Conservation (phyloP, 2,113 vertebrate genomes). For the Gambusia holbrooki region DNA sequence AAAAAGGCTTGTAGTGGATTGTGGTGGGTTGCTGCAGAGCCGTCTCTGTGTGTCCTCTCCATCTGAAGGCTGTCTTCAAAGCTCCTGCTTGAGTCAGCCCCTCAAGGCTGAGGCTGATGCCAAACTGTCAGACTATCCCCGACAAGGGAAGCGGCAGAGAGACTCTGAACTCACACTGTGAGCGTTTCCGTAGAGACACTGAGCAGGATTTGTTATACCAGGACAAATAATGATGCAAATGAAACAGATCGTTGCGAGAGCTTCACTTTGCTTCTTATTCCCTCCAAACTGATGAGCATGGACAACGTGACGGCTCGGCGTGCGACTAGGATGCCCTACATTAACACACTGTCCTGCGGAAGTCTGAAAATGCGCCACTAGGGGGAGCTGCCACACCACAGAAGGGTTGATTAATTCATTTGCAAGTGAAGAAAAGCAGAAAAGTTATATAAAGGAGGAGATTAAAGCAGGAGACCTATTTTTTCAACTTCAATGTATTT, state of each 20-base stretch:
- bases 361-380: constrained; percentile 50
- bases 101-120: constrained; percentile 44
- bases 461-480: constrained; percentile 50
- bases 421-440: constrained; percentile 14
- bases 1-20: constrained; percentile 15
- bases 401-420: constrained; percentile 4
- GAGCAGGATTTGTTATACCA: constrained; percentile 71
- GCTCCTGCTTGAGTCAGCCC: constrained; percentile 29
- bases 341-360: not conserved
- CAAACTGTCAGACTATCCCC: constrained; percentile 42
- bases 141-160: constrained; percentile 32
- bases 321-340: constrained; percentile 3
- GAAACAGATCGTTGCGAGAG: constrained; percentile 31
- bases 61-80: constrained; percentile 53
- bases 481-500: constrained; percentile 50
- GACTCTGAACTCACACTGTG: constrained; percentile 51
- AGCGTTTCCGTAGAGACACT: constrained; percentile 48
- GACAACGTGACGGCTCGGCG: constrained; percentile 1
- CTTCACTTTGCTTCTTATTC: constrained; percentile 46
- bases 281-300: constrained; percentile 17
- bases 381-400: constrained; percentile 64
- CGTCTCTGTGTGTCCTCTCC: constrained; percentile 5
- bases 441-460: constrained; percentile 21
- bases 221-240: constrained; percentile 46
- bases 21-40: constrained; percentile 7